Base-by-base conservation (phyloP, 2,113 vertebrate species). In the Nesoenas mayeri region DNA sequence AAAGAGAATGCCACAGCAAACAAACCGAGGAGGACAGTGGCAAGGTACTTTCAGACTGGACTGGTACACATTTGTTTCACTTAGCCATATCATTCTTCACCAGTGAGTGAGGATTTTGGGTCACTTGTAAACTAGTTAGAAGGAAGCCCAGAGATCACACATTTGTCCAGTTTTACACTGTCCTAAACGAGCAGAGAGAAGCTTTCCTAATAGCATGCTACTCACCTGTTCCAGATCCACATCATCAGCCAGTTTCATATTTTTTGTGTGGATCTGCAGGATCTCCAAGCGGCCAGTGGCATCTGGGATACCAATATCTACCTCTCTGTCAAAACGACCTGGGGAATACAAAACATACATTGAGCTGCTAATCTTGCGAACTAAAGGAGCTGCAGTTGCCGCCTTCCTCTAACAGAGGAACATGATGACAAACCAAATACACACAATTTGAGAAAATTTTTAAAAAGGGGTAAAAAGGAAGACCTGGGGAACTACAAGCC, bases 281-380 rank as follows among this genome's bases (percentile, higher is more conserved):
- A 99, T 99, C 97, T 99, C 99, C 97, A 99, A 97, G 96, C 99
- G 98, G 48, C 99, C 99, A 0, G 99, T 99, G 69, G 99, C 99
- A 77, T 99, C 99, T 4, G 99, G 99, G 81, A 99, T 99, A 82
- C 99, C 99, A 12, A 99, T 99, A 96, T 99, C 99, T 89, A 99
- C 99, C 95, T 99, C 99, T 94, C 99, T 98, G 94, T 99, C 99
- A 98, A 99, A 99, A 86, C 99, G 99, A 54, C 99, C 99, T 99
- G 92, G 13, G 89, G 47, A 64, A 77, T 17, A 96, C 61, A 73
- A 66, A 74, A 79, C 28, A 83, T 6, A 73, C 0, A 12, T 2
- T 83, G 9, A 90, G 61, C 22, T 67, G 61, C 5, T 93, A 60
- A 95, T 22, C 83, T 40, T 90, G 38, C 2, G 4, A 67, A 62